These are phyloP conservation scores for Bolinopsis microptera DNA, from an alignment of 37 sponge, comb jelly and placozoan genomes.

Conservation along the genomic window DNA sequence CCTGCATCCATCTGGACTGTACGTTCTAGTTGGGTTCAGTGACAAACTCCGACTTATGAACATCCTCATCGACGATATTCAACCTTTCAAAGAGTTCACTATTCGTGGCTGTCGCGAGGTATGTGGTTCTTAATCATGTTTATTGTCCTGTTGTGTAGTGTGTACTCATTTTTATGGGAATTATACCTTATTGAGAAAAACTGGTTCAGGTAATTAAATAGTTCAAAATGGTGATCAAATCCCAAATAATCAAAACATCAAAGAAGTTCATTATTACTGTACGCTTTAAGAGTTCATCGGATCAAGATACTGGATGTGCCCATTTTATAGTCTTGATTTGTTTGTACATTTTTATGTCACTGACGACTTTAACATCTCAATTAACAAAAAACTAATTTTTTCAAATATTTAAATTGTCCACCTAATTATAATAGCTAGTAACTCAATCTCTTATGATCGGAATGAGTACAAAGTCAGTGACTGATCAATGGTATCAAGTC, in stretches of 20 bases:
- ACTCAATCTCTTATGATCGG: background rate
- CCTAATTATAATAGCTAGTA: too few relatives aligned
- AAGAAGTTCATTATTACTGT: too few relatives aligned
- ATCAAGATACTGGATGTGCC: too few relatives aligned
- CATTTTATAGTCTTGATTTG: too few relatives aligned
- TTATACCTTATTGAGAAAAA: too few relatives aligned
- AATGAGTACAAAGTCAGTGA: constrained; percentile 13
- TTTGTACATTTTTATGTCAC: too few relatives aligned
- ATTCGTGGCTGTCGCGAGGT: constrained; percentile 96
- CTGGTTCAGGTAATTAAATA: too few relatives aligned
- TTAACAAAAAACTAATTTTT: too few relatives aligned
- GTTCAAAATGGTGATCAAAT: background rate
- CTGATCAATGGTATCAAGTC: background rate
- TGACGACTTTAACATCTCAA: too few relatives aligned
- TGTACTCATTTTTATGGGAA: background rate
- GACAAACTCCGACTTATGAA: constrained; percentile 95
- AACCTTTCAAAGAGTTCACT: constrained; percentile 89
- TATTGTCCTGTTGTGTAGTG: background rate
- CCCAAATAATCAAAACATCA: too few relatives aligned
- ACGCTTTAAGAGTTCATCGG: too few relatives aligned
- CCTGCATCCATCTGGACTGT: constrained; percentile 94
- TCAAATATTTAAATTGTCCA: too few relatives aligned
- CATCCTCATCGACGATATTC: constrained; percentile 90
- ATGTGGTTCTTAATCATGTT: background rate
- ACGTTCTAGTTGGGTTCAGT: constrained; percentile 92